Base-by-base conservation (phyloP, 1,140 invertebrate species). In the Pachypsylla venusta region DNA sequence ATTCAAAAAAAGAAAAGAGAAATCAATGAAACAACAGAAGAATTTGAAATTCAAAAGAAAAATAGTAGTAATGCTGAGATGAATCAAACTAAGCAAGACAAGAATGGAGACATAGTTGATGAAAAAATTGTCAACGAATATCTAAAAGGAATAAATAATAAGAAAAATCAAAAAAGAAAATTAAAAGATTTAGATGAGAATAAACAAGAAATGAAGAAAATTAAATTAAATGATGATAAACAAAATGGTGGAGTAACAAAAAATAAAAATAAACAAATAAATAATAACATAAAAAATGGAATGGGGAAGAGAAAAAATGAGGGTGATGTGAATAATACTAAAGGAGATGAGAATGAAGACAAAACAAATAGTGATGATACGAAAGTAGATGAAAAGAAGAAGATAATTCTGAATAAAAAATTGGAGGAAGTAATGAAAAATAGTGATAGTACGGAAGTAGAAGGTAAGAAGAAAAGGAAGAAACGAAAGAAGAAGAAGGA, bases 221-320 rank as follows among this genome's bases (percentile, higher is more conserved):
- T 16, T 20, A 25, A 60, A 62, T 28, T 25, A 40, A 24, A 48
- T 55, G 59, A 61, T 60, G 35, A 39, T 61, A 57, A 25, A 10
- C 19, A 14, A 25, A 26, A 60, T 14, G 54, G 19, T 22, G 28
- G 26, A 28, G 54, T 20, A 14, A 14, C 14, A 57, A 60, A 22
- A 48, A 57, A 57, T 20, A 59, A 20, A 63, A 62, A 58, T 16
- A 59, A 53, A 25, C 42, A 20, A 60, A 56, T 39, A 62, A 63
- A n/a, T 62, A 66, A 56, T 57, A 59, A 57, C 55, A 58, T 60
- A 64, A 63, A 63, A 64, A 60, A 62, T 16, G 30, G 16, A 35
- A 16, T 5, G 7, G 30, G 57, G 40, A 7, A 53, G 19, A 27
- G 40, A 5, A 58, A 16, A 16, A 53, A 16, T 7, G 40, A n/a